Percentiles rank a stretch among this genome's conserved stretches.
These are phyloP conservation scores for Dioctria rufipes DNA, from an alignment of 2,888 invertebrate species.

Conservation along the genomic window DNA sequence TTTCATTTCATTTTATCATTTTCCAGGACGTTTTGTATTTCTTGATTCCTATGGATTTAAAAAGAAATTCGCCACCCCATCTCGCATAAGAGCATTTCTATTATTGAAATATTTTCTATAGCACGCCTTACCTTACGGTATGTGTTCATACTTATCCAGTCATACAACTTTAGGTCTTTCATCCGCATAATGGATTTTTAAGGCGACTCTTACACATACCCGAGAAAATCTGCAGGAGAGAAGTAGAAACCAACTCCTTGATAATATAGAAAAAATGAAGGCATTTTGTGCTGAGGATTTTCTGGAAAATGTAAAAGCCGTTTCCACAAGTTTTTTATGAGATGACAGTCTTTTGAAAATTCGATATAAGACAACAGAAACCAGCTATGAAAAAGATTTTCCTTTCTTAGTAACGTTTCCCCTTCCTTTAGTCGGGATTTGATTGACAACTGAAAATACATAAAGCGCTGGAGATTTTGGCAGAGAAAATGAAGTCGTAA, in stretches of 20 bases:
- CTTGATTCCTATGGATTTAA: no score
- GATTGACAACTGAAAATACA: conserved; percentile 33
- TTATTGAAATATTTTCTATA: conserved; percentile 37
- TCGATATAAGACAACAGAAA: conserved; percentile 41
- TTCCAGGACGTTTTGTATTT: no score
- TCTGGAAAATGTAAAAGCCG: conserved; percentile 29
- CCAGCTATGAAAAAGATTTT: conserved; percentile 5
- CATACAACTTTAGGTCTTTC: conserved; percentile 5
- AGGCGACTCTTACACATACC: conserved; percentile 28
- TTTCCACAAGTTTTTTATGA: conserved; percentile 1
- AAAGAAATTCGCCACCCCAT: neutral
- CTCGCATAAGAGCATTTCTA: conserved; percentile 25
- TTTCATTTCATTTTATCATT: no score
- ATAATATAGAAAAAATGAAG: conserved; percentile 30
- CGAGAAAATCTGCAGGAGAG: neutral
- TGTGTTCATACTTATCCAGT: neutral
- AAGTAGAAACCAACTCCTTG: neutral
- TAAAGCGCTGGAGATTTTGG: neutral
- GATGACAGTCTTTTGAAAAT: conserved; percentile 42
- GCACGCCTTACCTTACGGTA: neutral
- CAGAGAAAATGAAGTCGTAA: conserved; percentile 25
- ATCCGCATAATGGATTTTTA: conserved; percentile 44
- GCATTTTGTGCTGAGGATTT: conserved; percentile 1
- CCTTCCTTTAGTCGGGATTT: conserved; percentile 9
- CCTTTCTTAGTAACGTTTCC: conserved; percentile 27